phyloP scores from a whole-genome alignment of 2,113 vertebrate species.

The Gymnobelideus leadbeateri region DNA sequence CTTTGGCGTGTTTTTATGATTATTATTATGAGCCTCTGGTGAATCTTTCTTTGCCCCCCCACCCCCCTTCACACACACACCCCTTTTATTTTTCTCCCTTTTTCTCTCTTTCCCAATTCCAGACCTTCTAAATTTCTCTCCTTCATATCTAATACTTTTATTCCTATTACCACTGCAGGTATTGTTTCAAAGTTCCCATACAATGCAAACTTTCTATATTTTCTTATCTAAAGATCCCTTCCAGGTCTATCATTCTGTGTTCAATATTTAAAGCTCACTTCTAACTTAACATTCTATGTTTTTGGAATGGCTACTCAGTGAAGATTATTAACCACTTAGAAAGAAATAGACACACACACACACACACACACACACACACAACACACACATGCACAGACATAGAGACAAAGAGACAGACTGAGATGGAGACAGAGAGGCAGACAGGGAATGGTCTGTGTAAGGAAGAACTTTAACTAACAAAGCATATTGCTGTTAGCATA shows the following conservation, averaged over 20 bases:
- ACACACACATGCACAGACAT: neutral
- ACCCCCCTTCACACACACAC: too few relatives aligned
- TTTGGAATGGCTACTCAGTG: neutral
- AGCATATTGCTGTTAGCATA: neutral
- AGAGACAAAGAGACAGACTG: neutral
- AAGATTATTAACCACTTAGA: neutral
- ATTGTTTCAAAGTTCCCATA: neutral
- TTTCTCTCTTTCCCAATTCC: neutral
- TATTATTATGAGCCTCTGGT: neutral
- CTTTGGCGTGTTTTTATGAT: neutral
- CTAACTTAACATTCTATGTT: neutral
- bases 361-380: neutral
- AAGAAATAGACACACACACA: neutral
- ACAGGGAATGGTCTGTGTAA: neutral
- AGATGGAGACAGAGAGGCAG: neutral
- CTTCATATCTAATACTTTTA: neutral
- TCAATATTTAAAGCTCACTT: neutral
- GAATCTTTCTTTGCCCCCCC: neutral
- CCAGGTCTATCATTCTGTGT: neutral
- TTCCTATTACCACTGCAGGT: neutral
- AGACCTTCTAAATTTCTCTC: neutral
- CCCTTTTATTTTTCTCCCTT: neutral
- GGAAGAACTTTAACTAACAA: neutral
- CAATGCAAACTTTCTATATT: neutral
- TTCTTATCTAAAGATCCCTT: neutral